Conservation (phyloP, 2,888 invertebrate species). For the Phyto melanocephala region DNA sequence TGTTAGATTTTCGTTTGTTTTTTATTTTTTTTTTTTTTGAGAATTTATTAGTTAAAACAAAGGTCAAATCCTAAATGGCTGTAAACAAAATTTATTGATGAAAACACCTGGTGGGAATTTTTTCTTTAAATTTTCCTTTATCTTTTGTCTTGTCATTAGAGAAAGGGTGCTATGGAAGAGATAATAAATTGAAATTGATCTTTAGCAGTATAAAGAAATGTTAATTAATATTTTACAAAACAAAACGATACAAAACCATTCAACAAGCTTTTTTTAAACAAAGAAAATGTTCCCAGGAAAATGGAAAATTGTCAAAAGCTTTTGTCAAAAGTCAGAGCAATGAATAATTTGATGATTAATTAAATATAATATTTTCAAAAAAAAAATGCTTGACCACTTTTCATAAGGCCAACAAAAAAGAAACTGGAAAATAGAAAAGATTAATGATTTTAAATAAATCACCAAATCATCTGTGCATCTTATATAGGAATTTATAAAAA, state of each 20-base stretch:
- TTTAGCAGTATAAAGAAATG: no score
- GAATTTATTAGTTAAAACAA: slow-evolving; percentile 60
- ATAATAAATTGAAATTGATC: neutral
- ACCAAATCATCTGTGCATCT: slow-evolving; percentile 55
- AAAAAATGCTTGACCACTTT: slow-evolving; percentile 60
- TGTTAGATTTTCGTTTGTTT: no score
- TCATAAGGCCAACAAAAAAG: slow-evolving; percentile 3
- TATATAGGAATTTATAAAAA: neutral
- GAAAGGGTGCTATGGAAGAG: slow-evolving; percentile 1
- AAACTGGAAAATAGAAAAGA: slow-evolving; percentile 66
- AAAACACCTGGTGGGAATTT: slow-evolving; percentile 52
- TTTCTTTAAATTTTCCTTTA: neutral
- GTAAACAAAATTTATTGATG: slow-evolving; percentile 16
- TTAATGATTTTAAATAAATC: slow-evolving; percentile 73
- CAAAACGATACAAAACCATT: no score
- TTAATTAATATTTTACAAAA: neutral
- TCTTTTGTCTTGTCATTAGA: neutral
- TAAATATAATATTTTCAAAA: slow-evolving; percentile 64
- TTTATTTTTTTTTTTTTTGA: no score
- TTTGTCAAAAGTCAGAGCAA: slow-evolving; percentile 46
- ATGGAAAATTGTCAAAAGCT: neutral
- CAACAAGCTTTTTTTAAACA: no score
- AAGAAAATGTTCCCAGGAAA: no score
- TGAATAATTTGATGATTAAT: slow-evolving; percentile 76
- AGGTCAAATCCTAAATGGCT: slow-evolving; percentile 39